Evolutionary conservation across 1,140 invertebrate species (phyloP), one percentile per base, ranked within the genome.

Genomic region (Hydropsyche tenuis): DNA sequence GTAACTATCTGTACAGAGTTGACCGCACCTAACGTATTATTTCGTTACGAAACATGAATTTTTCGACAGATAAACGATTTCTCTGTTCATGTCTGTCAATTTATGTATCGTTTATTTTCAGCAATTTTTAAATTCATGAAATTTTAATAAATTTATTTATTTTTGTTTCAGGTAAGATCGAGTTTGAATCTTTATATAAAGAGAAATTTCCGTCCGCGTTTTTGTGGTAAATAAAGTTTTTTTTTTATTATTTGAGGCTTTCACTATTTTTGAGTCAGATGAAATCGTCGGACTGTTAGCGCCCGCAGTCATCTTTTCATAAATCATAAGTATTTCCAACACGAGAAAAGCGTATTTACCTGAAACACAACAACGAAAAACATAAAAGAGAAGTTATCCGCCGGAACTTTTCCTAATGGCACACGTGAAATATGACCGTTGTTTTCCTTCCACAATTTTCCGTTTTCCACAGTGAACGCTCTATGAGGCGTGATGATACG

Each of bases 401-500:
- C 16, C 16, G 48, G n/a, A 53, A 53, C 48, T 53, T 53, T 53
- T 53, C 56, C 56, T 18, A 23, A 25, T 48, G 56, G 12, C 56
- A 60, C 22, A 60, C 12, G 20, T 56, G 56, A 60, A 60, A 22
- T 60, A 60, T n/a, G 56, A 60, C 22, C 22, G 23, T 60, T 60
- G 56, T 60, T 60, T 53, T 18, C 48, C 56, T 60, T 23, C 22
- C 20, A 25, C 18, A 60, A 25, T 27, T 60, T 60, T 60, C 20
- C 23, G 18, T 60, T 60, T 60, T 22, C 56, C 56, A 22, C 56
- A 12, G 14, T 20, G 56, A 23, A n/a, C 56, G n/a, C n/a, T 25
- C 56, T 60, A 60, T 60, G 56, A 60, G 56, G 56, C 56, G 56
- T 60, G 56, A 60, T 60, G 56, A 60, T 60, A 60, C 56, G 22